A percentile compares a stretch with the other conserved stretches of the same genome.
phyloP scores from a whole-genome alignment of 1,140 invertebrate species.

The Philopotamus ludificatus region DNA sequence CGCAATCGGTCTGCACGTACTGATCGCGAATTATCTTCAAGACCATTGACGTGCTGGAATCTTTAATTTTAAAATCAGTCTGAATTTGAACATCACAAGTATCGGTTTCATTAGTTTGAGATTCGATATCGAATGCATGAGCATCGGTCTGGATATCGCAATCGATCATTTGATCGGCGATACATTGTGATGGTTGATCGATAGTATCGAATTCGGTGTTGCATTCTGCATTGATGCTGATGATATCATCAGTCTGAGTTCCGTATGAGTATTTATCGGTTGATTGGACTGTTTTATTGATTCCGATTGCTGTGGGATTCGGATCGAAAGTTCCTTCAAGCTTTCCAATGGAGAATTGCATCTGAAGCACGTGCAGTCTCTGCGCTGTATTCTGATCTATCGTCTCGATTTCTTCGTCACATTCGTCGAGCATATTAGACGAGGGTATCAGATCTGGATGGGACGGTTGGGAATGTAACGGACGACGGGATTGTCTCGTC shows the following conservation, averaged over 20 bases:
- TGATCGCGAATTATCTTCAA: too few relatives aligned
- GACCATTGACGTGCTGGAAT: too few relatives aligned
- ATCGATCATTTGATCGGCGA: not conserved
- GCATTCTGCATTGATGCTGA: conserved; percentile 48
- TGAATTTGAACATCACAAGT: too few relatives aligned
- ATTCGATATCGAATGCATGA: not conserved
- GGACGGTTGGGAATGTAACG: not conserved
- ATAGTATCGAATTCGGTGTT: conserved; percentile 49
- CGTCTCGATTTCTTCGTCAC: conserved; percentile 41
- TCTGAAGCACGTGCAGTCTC: conserved; percentile 47
- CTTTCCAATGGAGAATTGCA: conserved; percentile 50
- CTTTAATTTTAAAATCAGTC: too few relatives aligned
- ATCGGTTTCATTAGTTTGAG: not conserved
- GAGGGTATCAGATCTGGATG: conserved; percentile 45
- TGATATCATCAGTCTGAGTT: conserved; percentile 50
- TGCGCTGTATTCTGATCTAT: conserved; percentile 45
- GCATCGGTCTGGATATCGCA: conserved; percentile 12
- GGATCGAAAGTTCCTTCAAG: conserved; percentile 49
- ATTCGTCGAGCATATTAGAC: conserved; percentile 39
- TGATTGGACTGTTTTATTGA: conserved; percentile 48
- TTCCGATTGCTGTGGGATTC: conserved; percentile 46
- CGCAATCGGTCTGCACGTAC: not conserved
- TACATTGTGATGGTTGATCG: conserved; percentile 42
- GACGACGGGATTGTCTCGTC: conserved; percentile 36
- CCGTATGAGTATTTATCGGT: conserved; percentile 50